Conservation (phyloP, 2,113 vertebrate species). For the Chloropsis cyanopogon region DNA sequence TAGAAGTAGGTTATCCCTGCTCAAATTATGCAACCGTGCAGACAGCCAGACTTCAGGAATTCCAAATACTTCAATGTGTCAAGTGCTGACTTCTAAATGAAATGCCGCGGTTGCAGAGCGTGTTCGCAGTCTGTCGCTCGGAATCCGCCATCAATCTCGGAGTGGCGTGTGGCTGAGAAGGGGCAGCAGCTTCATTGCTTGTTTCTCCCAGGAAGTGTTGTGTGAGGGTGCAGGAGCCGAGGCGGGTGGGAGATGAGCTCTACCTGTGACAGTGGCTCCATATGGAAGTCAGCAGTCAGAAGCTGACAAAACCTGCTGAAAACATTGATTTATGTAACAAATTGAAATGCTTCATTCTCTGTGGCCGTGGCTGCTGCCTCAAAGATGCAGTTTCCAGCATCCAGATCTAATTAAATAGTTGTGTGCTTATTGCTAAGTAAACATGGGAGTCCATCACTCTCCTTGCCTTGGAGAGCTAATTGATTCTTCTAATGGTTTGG, state of each 20-base stretch:
- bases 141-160: background rate
- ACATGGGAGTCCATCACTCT: background rate
- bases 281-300: background rate
- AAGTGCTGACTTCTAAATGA: slow-evolving; percentile 25
- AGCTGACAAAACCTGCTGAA: background rate
- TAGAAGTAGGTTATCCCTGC: slow-evolving; percentile 54
- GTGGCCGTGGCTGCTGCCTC: background rate
- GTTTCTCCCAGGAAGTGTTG: background rate
- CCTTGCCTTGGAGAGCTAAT: background rate
- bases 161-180: background rate
- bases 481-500: background rate
- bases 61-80: slow-evolving; percentile 44
- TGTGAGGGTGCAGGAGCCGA: background rate
- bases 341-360: background rate
- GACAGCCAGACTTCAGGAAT: slow-evolving; percentile 56
- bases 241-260: background rate
- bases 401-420: slow-evolving; percentile 18
- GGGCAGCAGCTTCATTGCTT: background rate
- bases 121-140: slow-evolving; percentile 10
- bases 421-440: background rate
- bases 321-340: background rate
- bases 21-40: slow-evolving; percentile 53
- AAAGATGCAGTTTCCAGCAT: background rate
- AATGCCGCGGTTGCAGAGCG: background rate
- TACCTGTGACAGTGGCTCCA: background rate